These are phyloP conservation scores for Microtus agrestis DNA, from an alignment of 2,797 vertebrate species.

Conservation along the genomic window DNA sequence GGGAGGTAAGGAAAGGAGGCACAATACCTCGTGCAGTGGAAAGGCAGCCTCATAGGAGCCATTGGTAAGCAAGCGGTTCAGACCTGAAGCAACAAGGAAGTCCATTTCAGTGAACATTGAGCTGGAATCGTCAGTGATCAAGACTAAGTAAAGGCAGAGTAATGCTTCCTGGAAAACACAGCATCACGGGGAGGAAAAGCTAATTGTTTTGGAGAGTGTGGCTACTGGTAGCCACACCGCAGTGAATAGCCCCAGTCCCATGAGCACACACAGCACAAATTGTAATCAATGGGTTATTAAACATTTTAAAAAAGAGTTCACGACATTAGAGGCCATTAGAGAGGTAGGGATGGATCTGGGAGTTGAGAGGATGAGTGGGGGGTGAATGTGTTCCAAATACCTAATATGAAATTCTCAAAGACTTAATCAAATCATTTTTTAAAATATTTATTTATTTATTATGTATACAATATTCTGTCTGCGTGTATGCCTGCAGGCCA, in stretches of 20 bases:
- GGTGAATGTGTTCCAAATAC: not conserved
- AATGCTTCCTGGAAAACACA: not conserved
- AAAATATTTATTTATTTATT: too few species aligned
- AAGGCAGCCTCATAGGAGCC: slow-evolving; percentile 96
- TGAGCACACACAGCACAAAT: not conserved
- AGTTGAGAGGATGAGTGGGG: not conserved
- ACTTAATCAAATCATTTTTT: not conserved
- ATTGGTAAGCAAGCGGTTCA: slow-evolving; percentile 96
- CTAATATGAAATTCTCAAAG: not conserved
- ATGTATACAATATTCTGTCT: too few species aligned
- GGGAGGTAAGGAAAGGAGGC: not conserved
- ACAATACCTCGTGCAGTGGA: slow-evolving; percentile 95
- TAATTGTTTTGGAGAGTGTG: not conserved
- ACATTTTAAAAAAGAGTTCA: not conserved
- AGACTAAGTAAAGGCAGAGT: not conserved
- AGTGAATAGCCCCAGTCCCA: not conserved
- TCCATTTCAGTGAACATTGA: not conserved
- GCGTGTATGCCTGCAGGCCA: too few species aligned
- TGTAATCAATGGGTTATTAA: not conserved
- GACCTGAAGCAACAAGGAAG: slow-evolving; percentile 87
- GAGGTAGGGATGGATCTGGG: not conserved
- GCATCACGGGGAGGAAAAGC: not conserved
- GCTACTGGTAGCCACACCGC: not conserved
- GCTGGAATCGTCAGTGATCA: not conserved
- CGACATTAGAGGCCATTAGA: not conserved